Percentiles rank a stretch among this genome's conserved stretches.
Conservation (phyloP, 2,888 invertebrate genomes). For the Diarsia brunnea region DNA sequence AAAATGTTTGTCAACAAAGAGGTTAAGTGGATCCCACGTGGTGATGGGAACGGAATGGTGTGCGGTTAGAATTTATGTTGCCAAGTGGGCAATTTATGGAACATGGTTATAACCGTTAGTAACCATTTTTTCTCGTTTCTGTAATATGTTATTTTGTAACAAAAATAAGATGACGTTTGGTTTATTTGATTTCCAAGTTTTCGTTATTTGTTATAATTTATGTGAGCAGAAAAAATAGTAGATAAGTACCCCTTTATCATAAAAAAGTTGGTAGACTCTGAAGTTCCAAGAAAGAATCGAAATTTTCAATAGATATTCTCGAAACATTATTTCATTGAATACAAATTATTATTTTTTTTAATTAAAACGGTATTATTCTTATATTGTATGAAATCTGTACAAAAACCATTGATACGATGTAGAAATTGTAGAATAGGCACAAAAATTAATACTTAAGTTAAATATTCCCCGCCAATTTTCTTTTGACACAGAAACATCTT, state of each 20-base stretch:
- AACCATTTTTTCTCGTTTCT: constrained; percentile 12
- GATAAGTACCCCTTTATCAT: neutral
- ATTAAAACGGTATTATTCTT: neutral
- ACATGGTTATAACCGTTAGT: constrained; percentile 6
- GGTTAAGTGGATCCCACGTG: constrained; percentile 36
- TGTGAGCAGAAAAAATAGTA: neutral
- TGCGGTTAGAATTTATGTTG: constrained; percentile 23
- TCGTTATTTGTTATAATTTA: neutral
- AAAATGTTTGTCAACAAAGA: constrained; percentile 49
- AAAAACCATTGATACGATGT: neutral
- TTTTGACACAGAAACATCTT: neutral
- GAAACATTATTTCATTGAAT: neutral
- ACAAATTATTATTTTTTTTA: neutral
- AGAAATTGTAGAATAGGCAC: neutral
- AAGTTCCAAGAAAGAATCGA: constrained; percentile 5
- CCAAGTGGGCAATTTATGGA: constrained; percentile 31
- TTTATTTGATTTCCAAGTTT: neutral
- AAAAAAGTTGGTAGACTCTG: constrained; percentile 8
- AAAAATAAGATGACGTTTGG: neutral
- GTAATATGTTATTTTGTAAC: constrained; percentile 10
- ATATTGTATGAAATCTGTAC: neutral
- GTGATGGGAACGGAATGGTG: constrained; percentile 5
- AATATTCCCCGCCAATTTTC: neutral
- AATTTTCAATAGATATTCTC: constrained; percentile 16
- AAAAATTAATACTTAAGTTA: neutral